phyloP scores from a whole-genome alignment of 2,888 invertebrate genomes.

The Mongoloraphidia duomilia region DNA sequence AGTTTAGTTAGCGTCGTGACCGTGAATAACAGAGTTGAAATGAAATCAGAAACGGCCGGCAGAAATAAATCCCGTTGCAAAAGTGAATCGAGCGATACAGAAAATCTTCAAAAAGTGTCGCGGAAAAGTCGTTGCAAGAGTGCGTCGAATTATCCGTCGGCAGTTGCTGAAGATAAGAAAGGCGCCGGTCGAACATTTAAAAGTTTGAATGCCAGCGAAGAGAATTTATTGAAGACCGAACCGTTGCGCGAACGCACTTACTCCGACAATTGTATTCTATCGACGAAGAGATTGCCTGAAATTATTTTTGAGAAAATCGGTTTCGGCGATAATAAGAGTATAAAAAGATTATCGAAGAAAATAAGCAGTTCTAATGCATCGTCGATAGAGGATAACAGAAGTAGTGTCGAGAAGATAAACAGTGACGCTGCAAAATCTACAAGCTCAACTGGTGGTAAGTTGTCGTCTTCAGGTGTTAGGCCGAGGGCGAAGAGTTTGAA shows the following conservation, averaged over 20 bases:
- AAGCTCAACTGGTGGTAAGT: too few species aligned
- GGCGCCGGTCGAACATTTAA: too few species aligned
- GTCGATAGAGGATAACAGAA: too few species aligned
- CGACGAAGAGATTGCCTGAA: background rate
- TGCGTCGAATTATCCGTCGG: background rate
- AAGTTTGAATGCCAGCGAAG: constrained; percentile 1
- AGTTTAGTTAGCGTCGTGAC: constrained; percentile 1
- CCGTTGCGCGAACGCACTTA: background rate
- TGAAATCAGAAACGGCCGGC: background rate
- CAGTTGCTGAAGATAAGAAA: background rate
- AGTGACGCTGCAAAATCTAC: too few species aligned
- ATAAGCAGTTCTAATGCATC: too few species aligned
- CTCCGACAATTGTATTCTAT: constrained; percentile 1
- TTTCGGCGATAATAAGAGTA: too few species aligned
- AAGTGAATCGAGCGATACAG: constrained; percentile 2
- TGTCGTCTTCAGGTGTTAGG: too few species aligned
- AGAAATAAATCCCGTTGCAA: background rate
- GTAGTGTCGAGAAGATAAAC: too few species aligned
- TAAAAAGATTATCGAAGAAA: too few species aligned
- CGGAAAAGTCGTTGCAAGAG: constrained; percentile 1
- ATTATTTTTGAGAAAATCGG: too few species aligned
- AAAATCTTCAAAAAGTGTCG: background rate
- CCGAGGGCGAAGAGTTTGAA: too few species aligned
- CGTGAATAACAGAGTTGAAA: background rate
- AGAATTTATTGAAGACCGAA: background rate